Conservation (phyloP, 2,888 invertebrate species). For the Argyra leucocephala region DNA sequence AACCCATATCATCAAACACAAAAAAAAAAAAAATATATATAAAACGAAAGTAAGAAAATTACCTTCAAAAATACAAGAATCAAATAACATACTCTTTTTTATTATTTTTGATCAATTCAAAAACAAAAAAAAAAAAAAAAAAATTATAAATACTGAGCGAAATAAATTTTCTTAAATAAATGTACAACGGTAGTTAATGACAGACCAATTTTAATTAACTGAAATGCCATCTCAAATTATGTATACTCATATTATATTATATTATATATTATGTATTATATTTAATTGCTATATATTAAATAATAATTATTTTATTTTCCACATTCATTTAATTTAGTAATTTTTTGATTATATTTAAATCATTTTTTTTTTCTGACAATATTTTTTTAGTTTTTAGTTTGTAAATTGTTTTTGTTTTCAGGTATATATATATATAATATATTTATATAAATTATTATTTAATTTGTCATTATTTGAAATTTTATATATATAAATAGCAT, state of each 20-base stretch:
- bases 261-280: not conserved
- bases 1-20: no score
- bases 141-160: constrained; percentile 12
- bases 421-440: no score
- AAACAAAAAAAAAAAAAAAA: not conserved
- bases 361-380: no score
- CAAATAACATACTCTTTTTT: constrained; percentile 1
- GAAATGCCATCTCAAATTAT: constrained; percentile 9
- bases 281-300: not conserved
- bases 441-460: no score
- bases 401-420: no score
- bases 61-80: no score
- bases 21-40: no score
- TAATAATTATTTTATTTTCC: not conserved
- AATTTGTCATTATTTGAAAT: no score
- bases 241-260: not conserved
- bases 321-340: not conserved
- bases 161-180: constrained; percentile 11
- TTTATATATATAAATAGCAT: no score
- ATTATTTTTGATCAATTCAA: not conserved
- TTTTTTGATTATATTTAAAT: no score
- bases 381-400: no score
- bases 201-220: constrained; percentile 13
- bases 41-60: no score
- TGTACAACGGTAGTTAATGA: constrained; percentile 11